Evolutionary conservation across 1,140 invertebrate species (phyloP), one percentile per base, ranked within the genome.

Genomic region (Trichoplusia ni): DNA sequence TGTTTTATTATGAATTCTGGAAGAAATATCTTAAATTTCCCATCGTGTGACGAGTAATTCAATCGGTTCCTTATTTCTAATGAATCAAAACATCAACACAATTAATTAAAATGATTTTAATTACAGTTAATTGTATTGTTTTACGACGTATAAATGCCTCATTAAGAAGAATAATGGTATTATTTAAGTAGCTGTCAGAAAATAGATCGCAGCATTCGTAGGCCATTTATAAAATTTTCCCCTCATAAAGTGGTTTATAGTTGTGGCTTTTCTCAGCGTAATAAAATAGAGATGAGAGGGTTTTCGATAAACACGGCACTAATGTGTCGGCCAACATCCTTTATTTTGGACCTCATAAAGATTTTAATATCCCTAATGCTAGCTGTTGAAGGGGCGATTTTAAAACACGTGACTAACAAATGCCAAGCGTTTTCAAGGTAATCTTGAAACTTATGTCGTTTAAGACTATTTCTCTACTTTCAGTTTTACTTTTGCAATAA

Each of bases 201-300:
- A 49, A 49, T 49, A 49, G 44, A 29, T 11, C 6, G 21, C 21
- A 19, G 31, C 4, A 37, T 16, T n/a, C n/a, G n/a, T n/a, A n/a
- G 6, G 11, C 1, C 19, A 13, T 9, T 37, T 54, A 54, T 25
- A 27, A 66, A 61, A 63, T 42, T 72, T 72, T 73, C 69, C 63
- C 56, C 47, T 38, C 64, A 69, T 73, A 46, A 73, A 65, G 61
- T 14, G 2, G 29, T 71, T 77, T 67, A 72, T 67, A 33, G 38
- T 51, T 70, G 77, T 79, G 68, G 61, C 66, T 76, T 72, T 72
- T 51, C 53, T 63, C 46, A 63, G 44, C 67, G 64, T 47, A 33
- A 58, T 81, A 77, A 81, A 81, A 70, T 54, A 71, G 70, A 72
- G 69, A 76, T 81, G 78, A 66, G 72, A 65, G 74, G 64, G 69